Percentiles rank a stretch among this genome's conserved stretches.
Conservation (phyloP, 2,797 vertebrate genomes). For the Trichosurus vulpecula region DNA sequence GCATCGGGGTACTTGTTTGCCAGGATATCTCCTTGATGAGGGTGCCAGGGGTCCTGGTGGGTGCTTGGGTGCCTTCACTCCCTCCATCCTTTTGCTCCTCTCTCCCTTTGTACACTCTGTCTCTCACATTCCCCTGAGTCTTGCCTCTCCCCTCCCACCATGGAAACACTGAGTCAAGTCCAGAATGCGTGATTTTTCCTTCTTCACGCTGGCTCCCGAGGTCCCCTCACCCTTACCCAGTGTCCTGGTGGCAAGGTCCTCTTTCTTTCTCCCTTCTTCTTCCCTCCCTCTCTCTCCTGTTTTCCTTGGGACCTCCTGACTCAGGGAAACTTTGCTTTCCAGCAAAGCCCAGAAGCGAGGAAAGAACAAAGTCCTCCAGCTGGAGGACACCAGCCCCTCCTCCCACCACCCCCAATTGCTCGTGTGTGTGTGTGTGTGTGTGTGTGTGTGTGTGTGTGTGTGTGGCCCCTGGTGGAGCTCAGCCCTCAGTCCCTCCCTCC, state of each 20-base stretch:
- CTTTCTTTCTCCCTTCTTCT: not conserved
- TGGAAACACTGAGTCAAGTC: constrained; percentile 71
- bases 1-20: not conserved
- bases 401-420: too few relatives aligned
- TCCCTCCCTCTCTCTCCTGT: not conserved
- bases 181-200: not conserved
- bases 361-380: not conserved
- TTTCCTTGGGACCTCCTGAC: not conserved
- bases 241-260: not conserved
- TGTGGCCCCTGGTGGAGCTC: constrained; percentile 56
- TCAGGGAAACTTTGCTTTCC: constrained; percentile 10
- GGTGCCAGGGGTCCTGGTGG: not conserved
- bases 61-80: not conserved
- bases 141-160: not conserved
- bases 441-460: not conserved
- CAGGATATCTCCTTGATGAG: too few relatives aligned
- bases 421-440: not conserved
- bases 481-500: constrained; percentile 31
- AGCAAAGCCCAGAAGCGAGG: not conserved
- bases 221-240: not conserved
- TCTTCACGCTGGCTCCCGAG: not conserved
- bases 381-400: not conserved
- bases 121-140: not conserved
- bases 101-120: not conserved
- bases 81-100: not conserved